These are phyloP conservation scores for Orchesella flavescens DNA, from an alignment of 2,888 invertebrate species.

Conservation along the genomic window DNA sequence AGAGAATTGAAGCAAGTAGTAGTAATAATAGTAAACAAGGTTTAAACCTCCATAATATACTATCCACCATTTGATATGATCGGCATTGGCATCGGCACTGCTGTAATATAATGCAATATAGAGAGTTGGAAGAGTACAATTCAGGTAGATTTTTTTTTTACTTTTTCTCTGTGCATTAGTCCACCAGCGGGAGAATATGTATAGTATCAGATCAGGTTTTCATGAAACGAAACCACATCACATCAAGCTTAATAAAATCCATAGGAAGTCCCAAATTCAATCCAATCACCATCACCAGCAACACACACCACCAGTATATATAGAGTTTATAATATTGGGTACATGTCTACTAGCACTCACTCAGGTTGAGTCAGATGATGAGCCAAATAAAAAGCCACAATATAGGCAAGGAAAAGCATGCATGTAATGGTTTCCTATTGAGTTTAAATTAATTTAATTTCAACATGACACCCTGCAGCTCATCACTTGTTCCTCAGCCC, in stretches of 20 bases:
- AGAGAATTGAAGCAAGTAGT: too few species aligned
- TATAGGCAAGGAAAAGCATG: background rate
- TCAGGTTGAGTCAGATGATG: too few species aligned
- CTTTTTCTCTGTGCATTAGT: too few species aligned
- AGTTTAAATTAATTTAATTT: conserved; percentile 61
- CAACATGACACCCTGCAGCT: conserved; percentile 58
- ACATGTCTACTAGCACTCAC: background rate
- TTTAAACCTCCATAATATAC: too few species aligned
- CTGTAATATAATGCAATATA: too few species aligned
- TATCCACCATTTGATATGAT: too few species aligned
- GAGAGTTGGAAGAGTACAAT: too few species aligned
- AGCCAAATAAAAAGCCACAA: background rate
- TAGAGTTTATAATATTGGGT: too few species aligned
- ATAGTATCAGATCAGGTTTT: background rate
- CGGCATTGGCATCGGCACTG: too few species aligned
- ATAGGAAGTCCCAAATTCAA: conserved; percentile 17
- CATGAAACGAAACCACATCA: conserved; percentile 33
- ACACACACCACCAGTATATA: conserved; percentile 6
- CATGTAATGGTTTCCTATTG: conserved; percentile 48
- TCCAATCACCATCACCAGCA: conserved; percentile 33
- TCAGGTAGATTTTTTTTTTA: too few species aligned
- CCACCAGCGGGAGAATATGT: too few species aligned
- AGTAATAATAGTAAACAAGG: too few species aligned
- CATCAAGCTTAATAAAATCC: conserved; percentile 6
- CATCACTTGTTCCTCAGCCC: conserved; percentile 46